Evolutionary conservation across 2,113 vertebrate species (phyloP).

Genomic region (Crotalus horridus): DNA sequence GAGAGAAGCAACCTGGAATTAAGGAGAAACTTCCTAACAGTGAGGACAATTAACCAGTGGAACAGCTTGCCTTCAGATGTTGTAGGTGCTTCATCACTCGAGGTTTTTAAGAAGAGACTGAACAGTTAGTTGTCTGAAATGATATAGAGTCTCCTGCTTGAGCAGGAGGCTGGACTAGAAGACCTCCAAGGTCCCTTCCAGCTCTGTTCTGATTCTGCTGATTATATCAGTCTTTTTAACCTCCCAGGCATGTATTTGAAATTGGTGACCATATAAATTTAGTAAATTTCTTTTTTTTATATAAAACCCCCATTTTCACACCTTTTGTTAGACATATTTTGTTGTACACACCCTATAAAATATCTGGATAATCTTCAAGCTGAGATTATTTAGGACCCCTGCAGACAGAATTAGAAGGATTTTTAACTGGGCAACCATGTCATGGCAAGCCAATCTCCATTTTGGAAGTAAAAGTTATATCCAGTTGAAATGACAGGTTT

Average conservation of each 20-base stretch:
- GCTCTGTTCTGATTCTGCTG: too few species aligned
- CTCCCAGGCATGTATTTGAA: not conserved
- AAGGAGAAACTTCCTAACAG: too few species aligned
- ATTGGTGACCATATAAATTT: not conserved
- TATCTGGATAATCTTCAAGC: not conserved
- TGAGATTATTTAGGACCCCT: not conserved
- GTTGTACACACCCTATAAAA: constrained; percentile 27
- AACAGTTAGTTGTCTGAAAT: too few species aligned
- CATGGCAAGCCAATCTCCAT: not conserved
- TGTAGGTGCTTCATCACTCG: too few species aligned
- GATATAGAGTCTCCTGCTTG: too few species aligned
- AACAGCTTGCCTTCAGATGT: too few species aligned
- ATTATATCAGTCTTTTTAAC: not conserved
- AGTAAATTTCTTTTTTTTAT: not conserved
- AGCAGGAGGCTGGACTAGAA: too few species aligned
- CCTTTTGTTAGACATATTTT: constrained; percentile 12
- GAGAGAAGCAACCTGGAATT: too few species aligned
- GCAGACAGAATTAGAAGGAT: not conserved
- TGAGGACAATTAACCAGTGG: too few species aligned
- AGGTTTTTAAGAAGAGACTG: too few species aligned
- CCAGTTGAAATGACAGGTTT: not conserved
- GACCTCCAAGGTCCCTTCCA: too few species aligned
- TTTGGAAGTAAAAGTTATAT: not conserved
- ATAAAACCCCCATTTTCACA: constrained; percentile 6
- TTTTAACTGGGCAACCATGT: not conserved